Conservation (phyloP, 1,140 invertebrate species). For the Nylanderia fulva region DNA sequence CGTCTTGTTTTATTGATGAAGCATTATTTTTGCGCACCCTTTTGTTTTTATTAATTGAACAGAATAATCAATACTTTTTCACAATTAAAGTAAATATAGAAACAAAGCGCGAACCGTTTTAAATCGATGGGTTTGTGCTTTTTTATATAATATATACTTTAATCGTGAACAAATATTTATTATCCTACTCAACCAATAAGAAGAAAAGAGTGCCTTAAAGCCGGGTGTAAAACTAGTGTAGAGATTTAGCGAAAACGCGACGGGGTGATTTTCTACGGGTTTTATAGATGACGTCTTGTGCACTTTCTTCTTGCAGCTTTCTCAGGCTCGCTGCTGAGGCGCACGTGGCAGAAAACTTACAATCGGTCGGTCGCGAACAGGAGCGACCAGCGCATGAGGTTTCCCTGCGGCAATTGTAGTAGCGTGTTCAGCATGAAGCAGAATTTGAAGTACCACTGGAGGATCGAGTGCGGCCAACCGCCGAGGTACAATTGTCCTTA, state of each 20-base stretch:
- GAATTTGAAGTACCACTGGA: conserved; percentile 86
- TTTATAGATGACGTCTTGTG: conserved; percentile 4
- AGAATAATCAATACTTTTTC: too few species aligned
- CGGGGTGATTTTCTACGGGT: not conserved
- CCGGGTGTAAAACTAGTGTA: not conserved
- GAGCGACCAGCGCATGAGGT: not conserved
- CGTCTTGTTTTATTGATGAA: too few species aligned
- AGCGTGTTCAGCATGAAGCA: conserved; percentile 68
- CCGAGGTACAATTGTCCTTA: conserved; percentile 88
- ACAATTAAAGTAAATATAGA: too few species aligned
- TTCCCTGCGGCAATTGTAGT: conserved; percentile 62
- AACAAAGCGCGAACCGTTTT: too few species aligned
- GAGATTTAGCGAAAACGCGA: conserved; percentile 2
- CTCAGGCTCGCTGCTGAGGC: not conserved
- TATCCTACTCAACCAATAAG: too few species aligned
- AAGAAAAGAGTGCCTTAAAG: too few species aligned
- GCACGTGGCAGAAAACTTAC: not conserved
- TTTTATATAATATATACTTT: too few species aligned
- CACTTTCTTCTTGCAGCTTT: conserved; percentile 64
- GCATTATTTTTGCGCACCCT: too few species aligned
- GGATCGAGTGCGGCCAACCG: conserved; percentile 89
- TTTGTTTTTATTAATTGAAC: too few species aligned
- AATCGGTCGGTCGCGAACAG: not conserved
- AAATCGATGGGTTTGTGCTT: too few species aligned
- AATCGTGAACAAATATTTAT: too few species aligned